phyloP scores from a whole-genome alignment of 2,797 vertebrate species.

The Florisuga fusca region DNA sequence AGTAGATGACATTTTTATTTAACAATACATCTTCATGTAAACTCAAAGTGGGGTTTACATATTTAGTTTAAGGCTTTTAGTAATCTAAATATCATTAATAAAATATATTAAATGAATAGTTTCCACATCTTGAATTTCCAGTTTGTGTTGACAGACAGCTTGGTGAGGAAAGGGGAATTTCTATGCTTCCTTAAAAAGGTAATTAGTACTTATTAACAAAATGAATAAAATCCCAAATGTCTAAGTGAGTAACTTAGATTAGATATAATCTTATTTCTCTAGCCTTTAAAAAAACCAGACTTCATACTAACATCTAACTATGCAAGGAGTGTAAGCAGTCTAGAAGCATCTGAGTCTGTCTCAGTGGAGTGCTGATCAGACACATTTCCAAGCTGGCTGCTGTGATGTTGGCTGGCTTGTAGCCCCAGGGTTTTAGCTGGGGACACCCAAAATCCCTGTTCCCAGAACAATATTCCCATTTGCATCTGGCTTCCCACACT shows the following conservation, averaged over 20 bases:
- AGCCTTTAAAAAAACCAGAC: neutral
- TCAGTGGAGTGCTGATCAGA: neutral
- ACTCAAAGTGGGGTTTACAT: neutral
- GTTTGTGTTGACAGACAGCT: neutral
- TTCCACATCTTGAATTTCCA: neutral
- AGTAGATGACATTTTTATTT: neutral
- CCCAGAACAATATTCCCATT: neutral
- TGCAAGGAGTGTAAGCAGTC: neutral
- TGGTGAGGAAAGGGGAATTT: neutral
- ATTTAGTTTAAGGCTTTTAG: neutral
- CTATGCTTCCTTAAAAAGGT: neutral
- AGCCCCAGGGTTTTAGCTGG: neutral
- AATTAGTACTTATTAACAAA: neutral
- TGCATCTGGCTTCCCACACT: neutral
- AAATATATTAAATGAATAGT: neutral
- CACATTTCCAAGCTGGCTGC: neutral
- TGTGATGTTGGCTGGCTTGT: neutral
- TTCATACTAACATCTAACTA: neutral
- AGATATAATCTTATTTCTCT: neutral
- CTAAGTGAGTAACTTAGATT: neutral
- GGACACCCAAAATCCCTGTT: neutral
- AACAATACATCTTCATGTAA: neutral
- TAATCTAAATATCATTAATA: neutral
- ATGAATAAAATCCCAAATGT: accelerated
- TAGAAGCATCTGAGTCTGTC: neutral